Evolutionary conservation across 2,113 vertebrate species (phyloP).

Genomic region (Hypomesus transpacificus): DNA sequence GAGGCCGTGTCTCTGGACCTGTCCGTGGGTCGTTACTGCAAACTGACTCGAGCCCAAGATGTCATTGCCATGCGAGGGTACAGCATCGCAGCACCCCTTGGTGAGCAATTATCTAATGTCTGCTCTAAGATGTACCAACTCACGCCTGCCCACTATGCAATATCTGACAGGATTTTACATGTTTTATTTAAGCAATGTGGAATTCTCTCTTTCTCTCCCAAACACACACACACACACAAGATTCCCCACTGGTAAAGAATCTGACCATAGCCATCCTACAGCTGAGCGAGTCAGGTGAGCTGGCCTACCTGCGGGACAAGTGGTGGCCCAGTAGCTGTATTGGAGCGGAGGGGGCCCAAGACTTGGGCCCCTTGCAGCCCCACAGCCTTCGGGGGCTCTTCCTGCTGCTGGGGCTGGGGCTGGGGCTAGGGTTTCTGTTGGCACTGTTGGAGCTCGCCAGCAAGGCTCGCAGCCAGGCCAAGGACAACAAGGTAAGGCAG

Average conservation of each 20-base stretch:
- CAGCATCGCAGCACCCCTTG: conserved; percentile 73
- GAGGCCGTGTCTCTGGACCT: conserved; percentile 81
- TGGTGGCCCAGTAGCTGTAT: conserved; percentile 85
- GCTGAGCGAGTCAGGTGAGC: conserved; percentile 74
- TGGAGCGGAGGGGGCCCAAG: not conserved
- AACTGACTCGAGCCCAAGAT: conserved; percentile 71
- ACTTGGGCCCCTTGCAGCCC: conserved; percentile 59
- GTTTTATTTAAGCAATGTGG: no score
- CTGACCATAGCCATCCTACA: conserved; percentile 75
- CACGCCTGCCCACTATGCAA: no score
- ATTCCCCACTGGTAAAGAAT: conserved; percentile 72
- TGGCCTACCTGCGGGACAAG: conserved; percentile 75
- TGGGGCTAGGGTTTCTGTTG: conserved; percentile 69
- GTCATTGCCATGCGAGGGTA: conserved; percentile 76
- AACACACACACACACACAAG: conserved; percentile 48
- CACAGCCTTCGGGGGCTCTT: conserved; percentile 76
- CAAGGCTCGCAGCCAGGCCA: conserved; percentile 70
- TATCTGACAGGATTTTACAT: no score
- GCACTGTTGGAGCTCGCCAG: conserved; percentile 77
- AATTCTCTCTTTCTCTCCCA: not conserved
- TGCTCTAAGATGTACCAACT: no score
- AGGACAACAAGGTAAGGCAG: conserved; percentile 70
- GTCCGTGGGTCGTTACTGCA: conserved; percentile 75
- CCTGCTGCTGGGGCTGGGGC: conserved; percentile 76
- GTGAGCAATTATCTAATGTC: conserved; percentile 51